These are phyloP conservation scores for Geotrupes spiniger DNA, from an alignment of 2,888 invertebrate species.

Conservation along the genomic window DNA sequence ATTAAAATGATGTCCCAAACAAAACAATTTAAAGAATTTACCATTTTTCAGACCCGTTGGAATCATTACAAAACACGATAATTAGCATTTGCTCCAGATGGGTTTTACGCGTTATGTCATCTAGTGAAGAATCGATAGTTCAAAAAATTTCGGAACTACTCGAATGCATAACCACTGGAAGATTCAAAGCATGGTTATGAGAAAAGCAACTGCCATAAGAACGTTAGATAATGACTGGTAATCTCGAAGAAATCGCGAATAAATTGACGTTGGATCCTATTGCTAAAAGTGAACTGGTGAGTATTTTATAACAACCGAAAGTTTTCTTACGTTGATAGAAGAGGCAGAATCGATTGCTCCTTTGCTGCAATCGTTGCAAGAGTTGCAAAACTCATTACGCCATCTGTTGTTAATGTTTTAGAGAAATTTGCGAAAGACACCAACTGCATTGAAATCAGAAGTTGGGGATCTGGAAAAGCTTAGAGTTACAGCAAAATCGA, in stretches of 20 bases:
- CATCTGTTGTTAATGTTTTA: too few relatives aligned
- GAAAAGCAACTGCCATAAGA: constrained; percentile 22
- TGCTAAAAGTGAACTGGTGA: too few relatives aligned
- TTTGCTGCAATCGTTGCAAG: too few relatives aligned
- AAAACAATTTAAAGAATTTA: constrained; percentile 19
- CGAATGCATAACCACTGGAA: constrained; percentile 42
- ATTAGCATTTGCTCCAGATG: constrained; percentile 44
- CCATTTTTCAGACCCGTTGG: constrained; percentile 38
- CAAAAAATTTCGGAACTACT: constrained; percentile 41
- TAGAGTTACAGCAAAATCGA: constrained; percentile 2
- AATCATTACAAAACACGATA: constrained; percentile 42
- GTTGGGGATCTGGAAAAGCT: constrained; percentile 2
- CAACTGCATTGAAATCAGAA: too few relatives aligned
- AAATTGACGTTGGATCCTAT: too few relatives aligned
- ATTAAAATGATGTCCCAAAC: constrained; percentile 28
- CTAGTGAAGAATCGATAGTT: constrained; percentile 38
- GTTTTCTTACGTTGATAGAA: too few relatives aligned
- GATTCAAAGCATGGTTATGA: constrained; percentile 37
- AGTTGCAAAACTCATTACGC: too few relatives aligned
- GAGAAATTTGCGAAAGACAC: too few relatives aligned
- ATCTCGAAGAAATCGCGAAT: background rate
- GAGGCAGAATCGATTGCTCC: too few relatives aligned
- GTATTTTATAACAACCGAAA: too few relatives aligned
- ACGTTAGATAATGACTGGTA: constrained; percentile 4
- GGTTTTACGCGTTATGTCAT: constrained; percentile 33